A percentile compares a stretch with the other conserved stretches of the same genome.
phyloP scores from a whole-genome alignment of 2,797 vertebrate genomes.

The Pseudochirops corinnae region DNA sequence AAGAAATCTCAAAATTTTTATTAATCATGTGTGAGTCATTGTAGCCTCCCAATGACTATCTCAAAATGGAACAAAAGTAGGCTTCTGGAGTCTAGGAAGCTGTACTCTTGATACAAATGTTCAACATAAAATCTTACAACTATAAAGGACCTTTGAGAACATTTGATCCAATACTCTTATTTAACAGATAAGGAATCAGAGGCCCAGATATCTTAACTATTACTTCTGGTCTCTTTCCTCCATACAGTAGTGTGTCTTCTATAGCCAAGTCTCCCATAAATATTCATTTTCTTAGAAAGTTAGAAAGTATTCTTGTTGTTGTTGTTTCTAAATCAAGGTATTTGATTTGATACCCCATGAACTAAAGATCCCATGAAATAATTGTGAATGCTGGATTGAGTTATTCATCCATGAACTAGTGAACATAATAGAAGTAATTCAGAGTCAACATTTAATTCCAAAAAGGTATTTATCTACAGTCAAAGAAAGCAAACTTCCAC shows the following conservation, averaged over 20 bases:
- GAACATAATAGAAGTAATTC: background rate
- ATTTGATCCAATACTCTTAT: background rate
- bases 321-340: background rate
- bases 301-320: background rate
- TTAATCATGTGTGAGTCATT: background rate
- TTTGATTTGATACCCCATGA: background rate
- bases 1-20: background rate
- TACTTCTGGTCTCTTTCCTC: background rate
- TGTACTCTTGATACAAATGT: background rate
- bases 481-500: constrained; percentile 49
- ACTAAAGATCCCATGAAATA: background rate
- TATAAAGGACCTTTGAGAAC: background rate
- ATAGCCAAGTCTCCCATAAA: background rate
- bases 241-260: background rate
- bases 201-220: background rate
- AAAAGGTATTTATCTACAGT: background rate
- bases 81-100: background rate
- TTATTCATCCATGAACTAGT: constrained; percentile 29
- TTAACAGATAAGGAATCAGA: background rate
- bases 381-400: constrained; percentile 9
- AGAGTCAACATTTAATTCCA: background rate
- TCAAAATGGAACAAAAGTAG: background rate
- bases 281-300: background rate
- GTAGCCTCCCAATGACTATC: background rate
- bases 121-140: background rate